These are phyloP conservation scores for Anhinga rufa DNA, from an alignment of 2,113 vertebrate species.

Conservation along the genomic window DNA sequence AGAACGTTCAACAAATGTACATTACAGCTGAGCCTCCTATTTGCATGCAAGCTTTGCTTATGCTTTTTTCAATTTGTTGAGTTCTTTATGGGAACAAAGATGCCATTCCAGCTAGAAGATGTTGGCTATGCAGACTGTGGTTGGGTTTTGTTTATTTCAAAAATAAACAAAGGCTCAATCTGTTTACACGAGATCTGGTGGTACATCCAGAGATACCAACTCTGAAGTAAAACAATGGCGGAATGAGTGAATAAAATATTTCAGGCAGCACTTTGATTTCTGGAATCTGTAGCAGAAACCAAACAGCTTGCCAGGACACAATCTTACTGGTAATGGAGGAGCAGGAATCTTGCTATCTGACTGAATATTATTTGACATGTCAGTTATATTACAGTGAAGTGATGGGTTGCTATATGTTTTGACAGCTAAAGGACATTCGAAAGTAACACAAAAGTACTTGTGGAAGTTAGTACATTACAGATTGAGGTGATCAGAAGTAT, in stretches of 20 bases:
- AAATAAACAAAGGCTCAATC: neutral
- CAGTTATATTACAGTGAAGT: neutral
- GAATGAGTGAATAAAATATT: neutral
- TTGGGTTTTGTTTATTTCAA: neutral
- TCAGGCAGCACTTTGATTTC: neutral
- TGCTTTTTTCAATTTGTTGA: neutral
- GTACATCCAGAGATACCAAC: neutral
- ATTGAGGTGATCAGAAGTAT: neutral
- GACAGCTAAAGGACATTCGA: neutral
- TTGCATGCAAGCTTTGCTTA: neutral
- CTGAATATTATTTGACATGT: neutral
- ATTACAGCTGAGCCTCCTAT: neutral
- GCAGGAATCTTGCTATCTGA: neutral
- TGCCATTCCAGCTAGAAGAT: neutral
- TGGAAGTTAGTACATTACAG: neutral
- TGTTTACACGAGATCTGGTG: neutral
- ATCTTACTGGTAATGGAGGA: neutral
- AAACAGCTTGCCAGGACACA: neutral
- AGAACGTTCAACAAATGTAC: neutral
- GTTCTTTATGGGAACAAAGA: neutral
- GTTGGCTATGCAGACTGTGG: neutral
- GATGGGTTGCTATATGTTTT: neutral
- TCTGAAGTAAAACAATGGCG: neutral
- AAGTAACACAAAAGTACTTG: neutral
- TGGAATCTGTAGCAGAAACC: neutral